Percentiles rank a stretch among this genome's conserved stretches.
Conservation (phyloP, 2,888 invertebrate species). For the Zhuqinia jingwanae region DNA sequence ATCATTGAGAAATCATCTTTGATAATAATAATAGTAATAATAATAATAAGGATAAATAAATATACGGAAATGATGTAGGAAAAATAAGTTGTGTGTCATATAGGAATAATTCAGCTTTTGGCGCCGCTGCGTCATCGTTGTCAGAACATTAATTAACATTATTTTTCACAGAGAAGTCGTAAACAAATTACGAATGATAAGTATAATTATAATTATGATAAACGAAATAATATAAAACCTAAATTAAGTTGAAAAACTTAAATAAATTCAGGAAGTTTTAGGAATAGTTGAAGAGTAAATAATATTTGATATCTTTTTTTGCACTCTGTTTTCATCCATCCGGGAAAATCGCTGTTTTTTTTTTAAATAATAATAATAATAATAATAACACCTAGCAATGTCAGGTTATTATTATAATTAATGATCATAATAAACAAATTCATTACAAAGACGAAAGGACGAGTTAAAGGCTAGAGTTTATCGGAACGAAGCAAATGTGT, state of each 20-base stretch:
- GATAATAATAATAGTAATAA: background rate
- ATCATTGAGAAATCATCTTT: background rate
- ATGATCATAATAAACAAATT: too few relatives aligned
- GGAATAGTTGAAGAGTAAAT: constrained; percentile 30
- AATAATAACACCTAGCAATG: background rate
- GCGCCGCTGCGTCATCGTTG: background rate
- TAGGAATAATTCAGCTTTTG: constrained; percentile 25
- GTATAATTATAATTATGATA: background rate
- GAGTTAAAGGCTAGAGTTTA: too few relatives aligned
- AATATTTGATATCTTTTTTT: constrained; percentile 31
- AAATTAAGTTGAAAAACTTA: background rate
- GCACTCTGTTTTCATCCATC: constrained; percentile 40
- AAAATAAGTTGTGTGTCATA: constrained; percentile 31
- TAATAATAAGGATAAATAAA: background rate
- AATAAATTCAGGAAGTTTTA: background rate
- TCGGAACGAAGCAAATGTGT: too few relatives aligned
- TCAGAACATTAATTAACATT: background rate
- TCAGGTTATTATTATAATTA: background rate
- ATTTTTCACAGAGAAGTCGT: constrained; percentile 38
- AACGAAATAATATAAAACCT: constrained; percentile 4
- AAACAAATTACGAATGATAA: constrained; percentile 4
- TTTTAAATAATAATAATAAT: constrained; percentile 8
- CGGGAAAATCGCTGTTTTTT: constrained; percentile 15
- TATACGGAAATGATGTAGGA: constrained; percentile 42
- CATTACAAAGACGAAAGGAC: too few relatives aligned